Percentiles rank a stretch among this genome's conserved stretches.
Conservation (phyloP, 1,140 invertebrate species). For the Bombus pascuorum region DNA sequence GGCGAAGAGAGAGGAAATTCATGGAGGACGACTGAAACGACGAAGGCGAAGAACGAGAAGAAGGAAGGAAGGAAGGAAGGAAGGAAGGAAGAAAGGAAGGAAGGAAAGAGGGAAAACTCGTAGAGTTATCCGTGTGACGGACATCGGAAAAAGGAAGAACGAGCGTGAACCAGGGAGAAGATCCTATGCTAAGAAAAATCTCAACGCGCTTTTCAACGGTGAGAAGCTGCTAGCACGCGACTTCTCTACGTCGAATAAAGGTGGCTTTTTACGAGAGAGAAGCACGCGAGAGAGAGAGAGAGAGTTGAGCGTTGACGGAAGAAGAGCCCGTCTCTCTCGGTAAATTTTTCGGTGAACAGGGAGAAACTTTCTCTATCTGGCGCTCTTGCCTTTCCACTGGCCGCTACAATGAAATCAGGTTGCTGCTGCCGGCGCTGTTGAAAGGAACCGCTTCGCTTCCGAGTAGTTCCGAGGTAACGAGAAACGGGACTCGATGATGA, state of each 20-base stretch:
- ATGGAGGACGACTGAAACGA: conserved; percentile 20
- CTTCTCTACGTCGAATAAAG: conserved; percentile 50
- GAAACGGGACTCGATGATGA: conserved; percentile 23
- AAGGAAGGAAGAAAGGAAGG: neutral
- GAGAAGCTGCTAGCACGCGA: conserved; percentile 18
- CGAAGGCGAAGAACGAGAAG: neutral
- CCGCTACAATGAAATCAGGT: conserved; percentile 31
- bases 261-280: conserved; percentile 38
- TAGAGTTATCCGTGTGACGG: conserved; percentile 65
- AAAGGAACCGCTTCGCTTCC: conserved; percentile 1
- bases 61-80: neutral
- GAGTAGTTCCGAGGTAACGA: conserved; percentile 2
- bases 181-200: conserved; percentile 63
- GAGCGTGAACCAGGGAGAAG: neutral
- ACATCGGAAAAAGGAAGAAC: conserved; percentile 64
- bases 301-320: neutral
- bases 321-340: neutral
- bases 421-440: neutral
- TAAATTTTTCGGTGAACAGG: conserved; percentile 26
- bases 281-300: neutral
- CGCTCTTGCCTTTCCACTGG: neutral
- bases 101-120: neutral
- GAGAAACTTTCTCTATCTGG: conserved; percentile 9
- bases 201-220: conserved; percentile 58
- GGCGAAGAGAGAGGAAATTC: conserved; percentile 7